Evolutionary conservation across 2,797 vertebrate genomes (phyloP).

Genomic region (Anisognathus igniventris): DNA sequence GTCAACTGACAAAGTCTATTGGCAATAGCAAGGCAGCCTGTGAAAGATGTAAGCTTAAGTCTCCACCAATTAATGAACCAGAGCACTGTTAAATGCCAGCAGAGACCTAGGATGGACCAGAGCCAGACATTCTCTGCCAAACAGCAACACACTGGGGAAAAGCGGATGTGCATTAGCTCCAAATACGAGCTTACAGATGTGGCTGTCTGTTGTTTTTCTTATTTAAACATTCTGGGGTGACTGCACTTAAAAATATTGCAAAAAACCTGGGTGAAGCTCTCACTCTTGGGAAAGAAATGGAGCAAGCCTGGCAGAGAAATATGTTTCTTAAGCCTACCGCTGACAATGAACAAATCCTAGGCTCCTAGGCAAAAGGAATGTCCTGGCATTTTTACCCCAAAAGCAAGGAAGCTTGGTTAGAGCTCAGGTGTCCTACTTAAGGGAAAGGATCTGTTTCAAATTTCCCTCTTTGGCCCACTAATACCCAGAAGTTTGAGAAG

Average conservation of each 20-base stretch:
- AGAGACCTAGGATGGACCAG: neutral
- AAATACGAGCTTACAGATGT: neutral
- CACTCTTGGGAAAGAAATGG: neutral
- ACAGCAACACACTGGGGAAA: neutral
- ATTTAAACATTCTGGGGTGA: neutral
- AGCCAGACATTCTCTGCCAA: neutral
- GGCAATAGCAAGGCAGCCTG: neutral
- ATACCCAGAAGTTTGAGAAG: neutral
- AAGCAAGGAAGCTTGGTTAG: neutral
- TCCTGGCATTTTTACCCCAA: neutral
- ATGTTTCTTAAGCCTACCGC: neutral
- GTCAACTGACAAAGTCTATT: neutral
- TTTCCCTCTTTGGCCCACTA: neutral
- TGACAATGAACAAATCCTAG: neutral
- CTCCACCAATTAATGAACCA: neutral
- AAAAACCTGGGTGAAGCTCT: neutral
- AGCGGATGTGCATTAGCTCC: neutral
- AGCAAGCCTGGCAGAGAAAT: neutral
- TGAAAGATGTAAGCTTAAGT: neutral
- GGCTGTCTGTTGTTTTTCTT: neutral
- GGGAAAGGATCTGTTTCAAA: neutral
- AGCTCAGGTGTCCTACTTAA: neutral
- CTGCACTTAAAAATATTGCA: neutral
- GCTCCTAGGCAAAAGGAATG: neutral
- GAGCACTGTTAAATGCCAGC: neutral